A percentile compares a stretch with the other conserved stretches of the same genome.
Conservation (phyloP, 2,113 vertebrate species). For the Galemys pyrenaicus region DNA sequence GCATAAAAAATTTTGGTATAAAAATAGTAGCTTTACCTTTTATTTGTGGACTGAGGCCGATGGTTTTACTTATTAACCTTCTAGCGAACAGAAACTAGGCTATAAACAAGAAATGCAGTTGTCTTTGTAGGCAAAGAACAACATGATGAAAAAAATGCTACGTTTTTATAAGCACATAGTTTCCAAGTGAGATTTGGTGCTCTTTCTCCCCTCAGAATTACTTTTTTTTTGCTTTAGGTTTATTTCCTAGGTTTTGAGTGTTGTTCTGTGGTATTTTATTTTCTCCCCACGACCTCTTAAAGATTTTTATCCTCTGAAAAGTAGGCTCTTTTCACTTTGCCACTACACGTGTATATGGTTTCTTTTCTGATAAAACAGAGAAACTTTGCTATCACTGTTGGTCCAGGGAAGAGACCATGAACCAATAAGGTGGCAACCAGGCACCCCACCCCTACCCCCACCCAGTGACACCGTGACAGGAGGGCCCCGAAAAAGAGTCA, state of each 20-base stretch:
- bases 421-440: not conserved
- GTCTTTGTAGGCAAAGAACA: not conserved
- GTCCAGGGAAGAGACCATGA: not conserved
- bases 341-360: not conserved
- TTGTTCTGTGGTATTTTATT: not conserved
- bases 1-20: not conserved
- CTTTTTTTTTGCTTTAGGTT: not conserved
- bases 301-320: conserved; percentile 1
- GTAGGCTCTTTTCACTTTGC: not conserved
- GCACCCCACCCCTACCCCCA: too few species aligned
- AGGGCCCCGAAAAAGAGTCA: not conserved
- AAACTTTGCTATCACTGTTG: not conserved
- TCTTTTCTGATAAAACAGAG: not conserved
- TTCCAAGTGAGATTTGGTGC: not conserved
- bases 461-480: not conserved
- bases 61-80: not conserved
- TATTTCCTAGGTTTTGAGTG: not conserved
- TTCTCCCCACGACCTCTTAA: not conserved
- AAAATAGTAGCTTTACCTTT: not conserved
- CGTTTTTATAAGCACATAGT: not conserved
- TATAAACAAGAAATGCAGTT: not conserved
- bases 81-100: not conserved
- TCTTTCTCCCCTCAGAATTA: not conserved
- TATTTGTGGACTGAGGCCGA: not conserved
- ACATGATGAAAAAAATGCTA: not conserved